These are phyloP conservation scores for Drosophila ercepeae DNA, from an alignment of 1,140 invertebrate species.

Conservation along the genomic window DNA sequence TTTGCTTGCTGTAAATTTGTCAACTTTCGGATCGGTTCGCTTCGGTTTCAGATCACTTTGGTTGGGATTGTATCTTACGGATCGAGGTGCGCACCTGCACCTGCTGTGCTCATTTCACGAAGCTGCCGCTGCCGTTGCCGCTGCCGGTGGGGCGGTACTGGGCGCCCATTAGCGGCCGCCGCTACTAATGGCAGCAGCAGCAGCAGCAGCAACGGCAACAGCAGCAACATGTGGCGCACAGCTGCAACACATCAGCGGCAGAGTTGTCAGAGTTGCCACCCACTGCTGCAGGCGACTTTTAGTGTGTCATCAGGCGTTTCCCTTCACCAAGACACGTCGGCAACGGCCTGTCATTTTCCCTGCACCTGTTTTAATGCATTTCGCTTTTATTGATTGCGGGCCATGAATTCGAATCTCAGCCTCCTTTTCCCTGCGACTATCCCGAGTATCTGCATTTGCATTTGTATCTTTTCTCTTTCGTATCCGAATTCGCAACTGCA, in stretches of 20 bases:
- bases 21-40: constrained; percentile 62
- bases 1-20: constrained; percentile 70
- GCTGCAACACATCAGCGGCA: constrained; percentile 76
- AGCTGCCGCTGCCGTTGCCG: constrained; percentile 47
- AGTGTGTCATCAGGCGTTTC: constrained; percentile 71
- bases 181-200: constrained; percentile 69
- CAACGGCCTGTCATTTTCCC: constrained; percentile 62
- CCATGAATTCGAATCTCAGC: constrained; percentile 32
- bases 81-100: constrained; percentile 63
- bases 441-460: constrained; percentile 25
- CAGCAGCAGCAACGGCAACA: constrained; percentile 24
- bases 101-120: constrained; percentile 79
- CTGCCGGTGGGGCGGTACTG: constrained; percentile 1
- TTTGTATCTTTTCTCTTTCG: constrained; percentile 30
- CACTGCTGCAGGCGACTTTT: constrained; percentile 64
- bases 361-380: constrained; percentile 77
- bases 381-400: constrained; percentile 74
- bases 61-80: constrained; percentile 26
- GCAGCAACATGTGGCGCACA: constrained; percentile 78
- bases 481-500: constrained; percentile 10
- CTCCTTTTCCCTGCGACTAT: constrained; percentile 18
- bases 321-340: constrained; percentile 20
- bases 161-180: constrained; percentile 33
- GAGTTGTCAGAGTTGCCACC: constrained; percentile 68
- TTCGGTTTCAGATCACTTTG: constrained; percentile 27